Evolutionary conservation across 1,140 invertebrate genomes (phyloP).

Genomic region (Arion vulgaris): DNA sequence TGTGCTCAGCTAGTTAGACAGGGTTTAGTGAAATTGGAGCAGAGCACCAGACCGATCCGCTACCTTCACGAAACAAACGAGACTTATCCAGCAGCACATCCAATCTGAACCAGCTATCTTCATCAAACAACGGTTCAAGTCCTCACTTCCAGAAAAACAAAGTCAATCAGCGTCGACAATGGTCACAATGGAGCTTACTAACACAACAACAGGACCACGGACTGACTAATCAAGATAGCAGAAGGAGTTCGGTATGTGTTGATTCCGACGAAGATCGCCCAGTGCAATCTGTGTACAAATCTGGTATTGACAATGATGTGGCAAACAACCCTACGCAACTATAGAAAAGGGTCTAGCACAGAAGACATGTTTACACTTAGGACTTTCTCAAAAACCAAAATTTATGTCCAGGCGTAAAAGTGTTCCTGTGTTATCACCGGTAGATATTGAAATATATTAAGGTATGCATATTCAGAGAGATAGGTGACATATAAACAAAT

Average conservation of each 20-base stretch:
- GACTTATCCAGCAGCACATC: background rate
- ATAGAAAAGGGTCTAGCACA: background rate
- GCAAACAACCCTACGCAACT: background rate
- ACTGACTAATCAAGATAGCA: background rate
- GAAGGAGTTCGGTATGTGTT: background rate
- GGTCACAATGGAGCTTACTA: background rate
- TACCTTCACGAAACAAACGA: background rate
- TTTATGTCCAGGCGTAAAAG: background rate
- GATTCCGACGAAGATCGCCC: slow-evolving; percentile 5
- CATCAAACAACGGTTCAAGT: background rate
- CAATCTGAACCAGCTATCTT: background rate
- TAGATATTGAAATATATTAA: slow-evolving; percentile 1
- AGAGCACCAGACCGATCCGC: background rate
- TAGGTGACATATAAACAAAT: too few species aligned
- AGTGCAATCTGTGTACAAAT: background rate
- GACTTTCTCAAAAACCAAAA: background rate
- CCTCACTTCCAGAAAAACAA: background rate
- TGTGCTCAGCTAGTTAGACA: background rate
- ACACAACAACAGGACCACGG: background rate
- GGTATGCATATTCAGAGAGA: too few species aligned
- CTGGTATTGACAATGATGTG: background rate
- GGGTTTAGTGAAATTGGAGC: background rate
- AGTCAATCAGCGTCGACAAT: background rate
- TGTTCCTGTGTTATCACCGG: background rate
- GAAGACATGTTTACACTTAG: background rate